A percentile compares a stretch with the other conserved stretches of the same genome.
phyloP scores from a whole-genome alignment of 2,888 invertebrate species.

The Seladonia tumulorum region DNA sequence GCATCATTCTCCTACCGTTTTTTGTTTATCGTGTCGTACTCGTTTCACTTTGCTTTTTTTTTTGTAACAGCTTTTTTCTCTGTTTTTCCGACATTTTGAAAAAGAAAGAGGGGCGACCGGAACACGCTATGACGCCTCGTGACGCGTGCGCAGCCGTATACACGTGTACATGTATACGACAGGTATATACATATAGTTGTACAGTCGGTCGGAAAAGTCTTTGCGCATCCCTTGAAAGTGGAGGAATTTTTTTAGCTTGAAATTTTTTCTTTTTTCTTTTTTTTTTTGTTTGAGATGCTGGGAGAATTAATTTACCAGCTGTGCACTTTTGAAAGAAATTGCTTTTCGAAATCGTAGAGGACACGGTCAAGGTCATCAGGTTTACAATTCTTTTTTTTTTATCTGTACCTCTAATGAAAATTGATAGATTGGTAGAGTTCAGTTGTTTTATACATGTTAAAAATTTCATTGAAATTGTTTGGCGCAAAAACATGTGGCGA shows the following conservation, averaged over 20 bases:
- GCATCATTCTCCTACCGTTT: not conserved
- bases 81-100: slow-evolving; percentile 8
- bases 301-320: too few relatives aligned
- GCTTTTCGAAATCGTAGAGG: too few relatives aligned
- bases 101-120: slow-evolving; percentile 46
- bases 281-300: too few relatives aligned
- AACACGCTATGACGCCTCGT: slow-evolving; percentile 30
- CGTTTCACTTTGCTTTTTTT: not conserved
- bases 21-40: not conserved
- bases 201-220: not conserved
- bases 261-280: too few relatives aligned
- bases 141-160: not conserved
- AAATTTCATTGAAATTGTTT: too few relatives aligned
- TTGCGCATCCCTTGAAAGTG: not conserved
- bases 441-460: too few relatives aligned
- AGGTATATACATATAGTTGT: not conserved
- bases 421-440: too few relatives aligned
- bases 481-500: too few relatives aligned
- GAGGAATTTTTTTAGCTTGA: not conserved
- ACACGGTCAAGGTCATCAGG: too few relatives aligned
- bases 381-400: too few relatives aligned
- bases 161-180: not conserved
- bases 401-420: too few relatives aligned
- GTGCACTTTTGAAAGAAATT: too few relatives aligned
- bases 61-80: not conserved